phyloP scores from a whole-genome alignment of 2,797 vertebrate species.

The Periophthalmus magnuspinnatus region DNA sequence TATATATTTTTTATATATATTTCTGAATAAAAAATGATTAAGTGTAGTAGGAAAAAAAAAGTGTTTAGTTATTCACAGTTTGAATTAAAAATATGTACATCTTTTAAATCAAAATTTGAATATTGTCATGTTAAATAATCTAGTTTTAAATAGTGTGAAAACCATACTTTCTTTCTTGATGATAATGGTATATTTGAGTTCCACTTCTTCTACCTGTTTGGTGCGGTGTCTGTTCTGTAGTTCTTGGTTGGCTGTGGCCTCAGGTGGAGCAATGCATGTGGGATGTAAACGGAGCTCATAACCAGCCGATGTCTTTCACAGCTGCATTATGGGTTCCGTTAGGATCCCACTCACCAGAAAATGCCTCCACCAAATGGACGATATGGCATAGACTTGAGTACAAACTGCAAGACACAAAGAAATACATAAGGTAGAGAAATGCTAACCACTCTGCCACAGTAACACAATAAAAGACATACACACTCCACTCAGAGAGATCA shows the following conservation, averaged over 20 bases:
- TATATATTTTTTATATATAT: no score
- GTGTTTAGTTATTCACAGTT: no score
- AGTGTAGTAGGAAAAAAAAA: no score
- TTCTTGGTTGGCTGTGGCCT: neutral
- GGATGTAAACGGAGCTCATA: constrained; percentile 93
- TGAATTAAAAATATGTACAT: no score
- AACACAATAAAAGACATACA: neutral
- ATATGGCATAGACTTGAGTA: neutral
- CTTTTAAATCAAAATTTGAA: neutral
- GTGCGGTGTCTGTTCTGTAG: neutral
- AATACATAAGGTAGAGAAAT: neutral
- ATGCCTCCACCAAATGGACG: neutral
- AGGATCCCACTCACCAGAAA: constrained; percentile 80
- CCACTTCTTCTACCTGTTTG: neutral
- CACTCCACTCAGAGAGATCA: neutral
- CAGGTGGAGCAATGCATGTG: constrained; percentile 61
- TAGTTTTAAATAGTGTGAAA: neutral
- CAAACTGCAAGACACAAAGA: neutral
- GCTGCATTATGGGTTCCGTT: constrained; percentile 99
- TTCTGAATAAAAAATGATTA: no score
- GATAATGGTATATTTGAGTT: neutral
- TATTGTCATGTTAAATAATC: neutral
- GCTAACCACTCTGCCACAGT: constrained; percentile 1
- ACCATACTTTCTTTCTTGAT: neutral
- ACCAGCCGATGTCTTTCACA: constrained; percentile 90